Conservation (phyloP, 2,797 vertebrate genomes). For the Taeniopygia guttata region DNA sequence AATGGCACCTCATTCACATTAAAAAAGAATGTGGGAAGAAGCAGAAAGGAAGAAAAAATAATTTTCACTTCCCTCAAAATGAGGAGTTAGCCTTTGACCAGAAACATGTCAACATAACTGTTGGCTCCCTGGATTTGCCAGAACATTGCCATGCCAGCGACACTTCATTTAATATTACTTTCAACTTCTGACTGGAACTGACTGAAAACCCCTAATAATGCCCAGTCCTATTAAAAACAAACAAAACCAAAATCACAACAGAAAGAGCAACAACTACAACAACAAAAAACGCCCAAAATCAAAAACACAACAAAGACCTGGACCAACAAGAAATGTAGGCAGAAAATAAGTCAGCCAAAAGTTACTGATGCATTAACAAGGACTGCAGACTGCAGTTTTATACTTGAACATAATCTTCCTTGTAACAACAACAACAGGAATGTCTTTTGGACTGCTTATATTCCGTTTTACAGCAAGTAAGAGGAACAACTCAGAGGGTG, state of each 20-base stretch:
- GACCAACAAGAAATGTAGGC: not conserved
- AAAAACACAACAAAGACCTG: not conserved
- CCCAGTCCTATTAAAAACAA: not conserved
- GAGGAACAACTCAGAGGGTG: conserved; percentile 23
- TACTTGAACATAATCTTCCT: not conserved
- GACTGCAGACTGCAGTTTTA: not conserved
- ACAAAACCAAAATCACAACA: not conserved
- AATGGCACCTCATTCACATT: not conserved
- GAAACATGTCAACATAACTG: not conserved
- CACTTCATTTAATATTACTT: not conserved
- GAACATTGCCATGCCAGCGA: not conserved
- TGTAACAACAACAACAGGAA: not conserved
- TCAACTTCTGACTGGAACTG: not conserved
- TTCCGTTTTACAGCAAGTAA: not conserved
- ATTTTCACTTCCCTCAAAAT: not conserved
- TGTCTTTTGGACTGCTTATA: not conserved
- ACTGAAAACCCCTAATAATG: not conserved
- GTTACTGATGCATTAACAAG: not conserved
- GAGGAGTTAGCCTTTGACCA: not conserved
- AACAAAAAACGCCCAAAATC: not conserved
- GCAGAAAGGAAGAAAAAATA: not conserved
- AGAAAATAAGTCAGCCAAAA: not conserved
- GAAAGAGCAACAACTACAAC: not conserved
- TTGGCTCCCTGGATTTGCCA: not conserved
- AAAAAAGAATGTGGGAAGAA: not conserved